Base-by-base conservation (phyloP, 2,113 vertebrate genomes). In the Rhizomys pruinosus region DNA sequence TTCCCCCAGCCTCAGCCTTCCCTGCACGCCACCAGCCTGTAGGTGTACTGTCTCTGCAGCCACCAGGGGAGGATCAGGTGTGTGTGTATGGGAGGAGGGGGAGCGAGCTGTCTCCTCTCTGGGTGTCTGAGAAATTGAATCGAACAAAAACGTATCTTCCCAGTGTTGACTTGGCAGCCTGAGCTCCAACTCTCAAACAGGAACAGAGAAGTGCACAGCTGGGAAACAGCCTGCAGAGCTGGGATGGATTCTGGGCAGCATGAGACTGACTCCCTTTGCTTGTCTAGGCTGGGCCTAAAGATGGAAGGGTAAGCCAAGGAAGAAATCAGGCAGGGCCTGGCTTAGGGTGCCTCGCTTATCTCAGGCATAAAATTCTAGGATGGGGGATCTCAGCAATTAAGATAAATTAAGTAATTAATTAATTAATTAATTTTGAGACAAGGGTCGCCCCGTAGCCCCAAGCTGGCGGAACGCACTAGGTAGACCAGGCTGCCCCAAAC, bases 1-100 rank as follows among this genome's bases (percentile, higher is more conserved):
- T 27, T 3, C 1, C 6, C n/a, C 23, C 34, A 34, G 34, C 57
- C 59, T 59, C 68, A 6, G 27, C 1, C 80, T 59, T 84, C 73
- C 2, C 39, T 7, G 17, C 27, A 22, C 61, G 57, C 22, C 37
- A 76, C n/a, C 47, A 15, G 64, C 59, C 84, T 89, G 27, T 7
- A 84, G 84, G 80, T 37, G 81, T 72, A 17, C 90, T 66, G 17
- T 29, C 69, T 79, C 71, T n/a, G 82, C 76, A 76, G 84, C 80
- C 92, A 11, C 2, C 0, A 47, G 84, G 66, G 93, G 66, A 79
- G 88, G 47, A 96, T 97, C 93, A 32, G 86, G 86, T 97, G 82
- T 89, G 17, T 1, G 85, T 88, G 34, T 10, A 17, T 29, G 61
- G 19, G 64, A 17, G 74, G 8, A 5, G 27, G 39, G 61, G 87